phyloP scores from a whole-genome alignment of 1,140 invertebrate species.

The Parasteatoda tepidariorum region DNA sequence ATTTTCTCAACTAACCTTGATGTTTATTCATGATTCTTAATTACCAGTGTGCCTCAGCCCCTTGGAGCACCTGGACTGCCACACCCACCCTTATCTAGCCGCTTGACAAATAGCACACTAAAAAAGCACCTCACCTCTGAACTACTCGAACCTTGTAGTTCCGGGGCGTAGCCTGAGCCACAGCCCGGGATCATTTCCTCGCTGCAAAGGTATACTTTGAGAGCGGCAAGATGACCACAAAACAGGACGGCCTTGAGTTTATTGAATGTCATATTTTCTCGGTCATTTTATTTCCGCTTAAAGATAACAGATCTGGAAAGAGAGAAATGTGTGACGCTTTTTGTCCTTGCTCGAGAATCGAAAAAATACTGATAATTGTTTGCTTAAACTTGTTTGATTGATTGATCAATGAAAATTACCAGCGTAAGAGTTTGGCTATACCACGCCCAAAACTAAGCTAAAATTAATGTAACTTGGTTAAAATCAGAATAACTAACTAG shows the following conservation, averaged over 20 bases:
- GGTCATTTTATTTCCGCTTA: neutral
- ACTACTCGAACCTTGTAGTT: slow-evolving; percentile 57
- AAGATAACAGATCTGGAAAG: too few relatives aligned
- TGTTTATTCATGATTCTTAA: slow-evolving; percentile 62
- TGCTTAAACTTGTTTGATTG: neutral
- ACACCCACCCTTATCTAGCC: slow-evolving; percentile 58
- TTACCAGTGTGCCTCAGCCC: slow-evolving; percentile 45
- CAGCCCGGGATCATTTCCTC: slow-evolving; percentile 33
- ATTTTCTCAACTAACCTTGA: slow-evolving; percentile 45
- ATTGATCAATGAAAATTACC: neutral
- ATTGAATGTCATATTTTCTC: neutral
- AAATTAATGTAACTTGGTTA: too few relatives aligned
- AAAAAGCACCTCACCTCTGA: slow-evolving; percentile 58
- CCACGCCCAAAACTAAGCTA: too few relatives aligned
- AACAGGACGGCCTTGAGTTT: neutral
- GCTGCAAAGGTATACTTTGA: slow-evolving; percentile 27
- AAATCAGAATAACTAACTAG: too few relatives aligned
- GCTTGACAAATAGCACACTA: slow-evolving; percentile 58
- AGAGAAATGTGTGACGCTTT: too few relatives aligned
- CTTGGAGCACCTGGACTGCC: slow-evolving; percentile 52
- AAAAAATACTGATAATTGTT: neutral
- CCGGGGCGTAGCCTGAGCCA: slow-evolving; percentile 66
- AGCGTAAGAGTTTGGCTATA: neutral
- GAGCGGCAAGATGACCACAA: slow-evolving; percentile 7
- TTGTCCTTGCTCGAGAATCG: neutral